Evolutionary conservation across 2,113 vertebrate species (phyloP), one percentile per base, ranked within the genome.

Genomic region (Otus sunia): DNA sequence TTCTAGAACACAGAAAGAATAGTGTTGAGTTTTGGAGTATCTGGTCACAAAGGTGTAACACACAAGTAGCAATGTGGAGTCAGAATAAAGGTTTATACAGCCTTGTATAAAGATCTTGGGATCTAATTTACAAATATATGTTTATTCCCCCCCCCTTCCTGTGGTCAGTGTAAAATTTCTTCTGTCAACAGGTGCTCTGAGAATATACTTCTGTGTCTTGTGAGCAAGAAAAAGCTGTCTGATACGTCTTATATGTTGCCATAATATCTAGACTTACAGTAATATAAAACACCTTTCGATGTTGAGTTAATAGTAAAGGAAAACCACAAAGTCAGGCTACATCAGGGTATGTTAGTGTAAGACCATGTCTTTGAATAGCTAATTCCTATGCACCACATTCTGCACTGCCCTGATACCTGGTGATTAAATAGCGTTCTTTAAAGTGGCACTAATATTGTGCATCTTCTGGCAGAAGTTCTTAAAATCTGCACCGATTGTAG

Each of bases 381-480:
- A 66, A 79, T 95, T 95, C 74, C 67, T 62, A 3, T n/a, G 50
- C 62, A 82, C 41, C 27, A 15, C 26, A 8, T 34, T 85, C 92
- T 97, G 96, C 62, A 29, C 43, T 90, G 71, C 32, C 85, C 89
- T 86, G 94, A 94, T 95, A 97, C 15, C 84, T 76, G 41, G 67
- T 97, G 96, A 97, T 96, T 96, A 96, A 97, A 97, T 82, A 91
- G 78, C 7, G 3, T 94, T 92, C 86, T 90, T 97, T 69, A 90
- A 96, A 94, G 94, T 97, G 91, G 78, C 67, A 52, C 94, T 91
- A 94, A 96, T 88, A 90, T 55, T 95, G 97, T 68, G 75, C 89
- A 90, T 95, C 97, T 95, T 90, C 89, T 97, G 96, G 91, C 94
- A 94, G 74, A 94, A 94, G 93, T 97, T 97, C 87, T 95, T 96